These are phyloP conservation scores for Acropternis orthonyx DNA, from an alignment of 2,797 vertebrate species.

Conservation along the genomic window DNA sequence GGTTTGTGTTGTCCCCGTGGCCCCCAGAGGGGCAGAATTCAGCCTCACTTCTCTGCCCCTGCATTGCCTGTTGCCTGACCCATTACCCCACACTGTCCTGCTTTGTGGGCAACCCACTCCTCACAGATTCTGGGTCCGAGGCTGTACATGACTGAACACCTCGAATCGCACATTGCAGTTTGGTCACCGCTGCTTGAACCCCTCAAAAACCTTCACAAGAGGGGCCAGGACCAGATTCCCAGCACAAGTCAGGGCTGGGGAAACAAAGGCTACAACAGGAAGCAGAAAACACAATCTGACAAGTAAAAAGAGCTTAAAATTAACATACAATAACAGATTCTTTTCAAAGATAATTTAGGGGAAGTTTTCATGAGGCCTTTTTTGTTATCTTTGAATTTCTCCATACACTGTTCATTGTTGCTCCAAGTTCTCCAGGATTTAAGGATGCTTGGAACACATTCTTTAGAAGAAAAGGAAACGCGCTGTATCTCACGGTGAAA, in stretches of 20 bases:
- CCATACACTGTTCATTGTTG: background rate
- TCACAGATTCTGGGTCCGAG: background rate
- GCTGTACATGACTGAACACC: background rate
- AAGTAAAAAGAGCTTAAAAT: background rate
- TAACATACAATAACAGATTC: background rate
- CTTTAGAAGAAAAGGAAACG: background rate
- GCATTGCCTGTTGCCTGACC: background rate
- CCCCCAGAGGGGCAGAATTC: background rate
- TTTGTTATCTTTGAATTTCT: background rate
- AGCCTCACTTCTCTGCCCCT: background rate
- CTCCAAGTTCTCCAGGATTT: background rate
- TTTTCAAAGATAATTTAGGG: background rate
- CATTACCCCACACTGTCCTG: background rate
- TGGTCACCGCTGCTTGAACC: background rate
- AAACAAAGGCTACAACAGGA: background rate
- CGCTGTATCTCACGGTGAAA: background rate
- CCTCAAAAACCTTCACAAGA: background rate
- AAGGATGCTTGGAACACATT: background rate
- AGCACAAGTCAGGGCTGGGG: background rate
- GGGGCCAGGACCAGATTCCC: background rate
- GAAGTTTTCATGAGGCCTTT: background rate
- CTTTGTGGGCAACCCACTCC: background rate
- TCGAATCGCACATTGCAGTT: rapidly evolving
- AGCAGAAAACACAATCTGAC: background rate
- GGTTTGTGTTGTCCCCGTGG: background rate